Evolutionary conservation across 1,140 invertebrate species (phyloP).

Genomic region (Trypoxylus dichotomus): DNA sequence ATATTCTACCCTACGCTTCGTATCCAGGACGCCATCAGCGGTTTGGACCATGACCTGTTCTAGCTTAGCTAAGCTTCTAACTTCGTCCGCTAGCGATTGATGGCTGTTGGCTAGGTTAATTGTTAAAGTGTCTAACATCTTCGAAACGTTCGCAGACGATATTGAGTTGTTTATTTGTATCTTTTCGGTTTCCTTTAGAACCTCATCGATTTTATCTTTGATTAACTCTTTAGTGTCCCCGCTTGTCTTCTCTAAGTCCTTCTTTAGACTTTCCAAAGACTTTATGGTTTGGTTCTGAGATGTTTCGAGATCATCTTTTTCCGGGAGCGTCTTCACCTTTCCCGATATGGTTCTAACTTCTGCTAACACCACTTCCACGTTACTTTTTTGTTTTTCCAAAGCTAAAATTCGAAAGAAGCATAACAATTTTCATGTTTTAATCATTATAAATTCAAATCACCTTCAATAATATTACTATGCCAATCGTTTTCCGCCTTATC

Average conservation of each 20-base stretch:
- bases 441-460: conserved; percentile 36
- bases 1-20: conserved; percentile 81
- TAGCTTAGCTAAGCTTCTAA: conserved; percentile 67
- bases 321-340: conserved; percentile 36
- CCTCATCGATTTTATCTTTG: conserved; percentile 4
- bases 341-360: conserved; percentile 38
- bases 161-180: conserved; percentile 52
- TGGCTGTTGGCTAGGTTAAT: conserved; percentile 61
- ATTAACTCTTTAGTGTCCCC: not conserved
- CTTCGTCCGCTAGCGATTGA: conserved; percentile 59
- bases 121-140: conserved; percentile 59
- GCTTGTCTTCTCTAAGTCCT: conserved; percentile 35
- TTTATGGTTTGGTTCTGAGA: conserved; percentile 41
- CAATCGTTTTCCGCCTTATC: conserved; percentile 50
- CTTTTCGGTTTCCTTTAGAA: conserved; percentile 33
- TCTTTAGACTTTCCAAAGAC: conserved; percentile 38
- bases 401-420: conserved; percentile 35
- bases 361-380: conserved; percentile 40
- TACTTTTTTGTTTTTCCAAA: conserved; percentile 41
- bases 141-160: conserved; percentile 58
- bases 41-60: conserved; percentile 81
- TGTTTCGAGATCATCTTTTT: conserved; percentile 33
- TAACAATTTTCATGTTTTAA: not conserved
- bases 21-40: conserved; percentile 81
- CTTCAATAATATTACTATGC: conserved; percentile 51